Evolutionary conservation across 2,888 invertebrate species (phyloP).

Genomic region (Erebia palarica): DNA sequence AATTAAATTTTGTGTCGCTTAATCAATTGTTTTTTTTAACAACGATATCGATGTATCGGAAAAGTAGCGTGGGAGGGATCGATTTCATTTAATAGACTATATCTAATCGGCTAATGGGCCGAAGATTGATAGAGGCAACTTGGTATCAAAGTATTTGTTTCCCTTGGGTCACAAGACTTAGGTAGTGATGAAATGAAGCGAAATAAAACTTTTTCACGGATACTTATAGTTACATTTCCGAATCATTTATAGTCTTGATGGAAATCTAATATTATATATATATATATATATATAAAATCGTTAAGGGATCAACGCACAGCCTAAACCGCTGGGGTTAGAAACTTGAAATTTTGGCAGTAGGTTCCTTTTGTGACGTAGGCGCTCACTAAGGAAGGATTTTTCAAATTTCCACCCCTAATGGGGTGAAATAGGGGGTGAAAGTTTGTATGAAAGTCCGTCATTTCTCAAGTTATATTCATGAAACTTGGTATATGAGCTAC

Average conservation of each 20-base stretch:
- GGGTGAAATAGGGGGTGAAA: too few relatives aligned
- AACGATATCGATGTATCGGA: conserved; percentile 48
- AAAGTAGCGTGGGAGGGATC: conserved; percentile 61
- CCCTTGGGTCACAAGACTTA: conserved; percentile 4
- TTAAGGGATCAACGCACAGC: too few relatives aligned
- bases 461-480: too few relatives aligned
- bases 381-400: too few relatives aligned
- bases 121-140: conserved; percentile 69
- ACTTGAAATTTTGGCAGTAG: too few relatives aligned
- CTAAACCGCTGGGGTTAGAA: too few relatives aligned
- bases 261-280: too few relatives aligned
- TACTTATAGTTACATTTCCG: conserved; percentile 1
- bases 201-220: conserved; percentile 21
- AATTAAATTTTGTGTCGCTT: conserved; percentile 51
- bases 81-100: conserved; percentile 59
- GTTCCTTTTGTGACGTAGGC: too few relatives aligned
- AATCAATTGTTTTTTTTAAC: conserved; percentile 41
- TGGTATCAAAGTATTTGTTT: conserved; percentile 53
- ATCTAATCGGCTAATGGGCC: conserved; percentile 74
- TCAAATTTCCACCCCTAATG: too few relatives aligned
- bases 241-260: not conserved
- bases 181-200: conserved; percentile 16
- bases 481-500: too few relatives aligned
- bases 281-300: too few relatives aligned
- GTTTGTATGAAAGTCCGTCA: too few relatives aligned